These are phyloP conservation scores for Pyrgilauda ruficollis DNA, from an alignment of 2,113 vertebrate species.

Conservation along the genomic window DNA sequence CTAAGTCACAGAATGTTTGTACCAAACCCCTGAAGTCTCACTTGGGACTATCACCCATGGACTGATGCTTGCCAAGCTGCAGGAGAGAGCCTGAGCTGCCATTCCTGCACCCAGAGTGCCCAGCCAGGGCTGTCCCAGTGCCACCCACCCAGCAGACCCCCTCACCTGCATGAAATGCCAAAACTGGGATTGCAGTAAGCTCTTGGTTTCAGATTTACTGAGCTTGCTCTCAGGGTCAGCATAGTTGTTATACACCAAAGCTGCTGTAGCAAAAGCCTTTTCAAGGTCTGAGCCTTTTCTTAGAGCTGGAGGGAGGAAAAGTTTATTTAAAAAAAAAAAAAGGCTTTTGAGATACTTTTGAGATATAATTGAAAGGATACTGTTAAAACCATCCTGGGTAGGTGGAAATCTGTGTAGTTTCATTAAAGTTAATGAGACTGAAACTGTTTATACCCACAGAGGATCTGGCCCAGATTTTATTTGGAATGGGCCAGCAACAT, in stretches of 20 bases:
- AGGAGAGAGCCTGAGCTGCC: not conserved
- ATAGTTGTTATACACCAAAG: constrained; percentile 71
- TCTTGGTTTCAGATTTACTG: constrained; percentile 69
- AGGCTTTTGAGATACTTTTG: too few species aligned
- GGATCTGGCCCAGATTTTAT: constrained; percentile 21
- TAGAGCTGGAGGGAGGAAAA: constrained; percentile 50
- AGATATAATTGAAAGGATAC: not conserved
- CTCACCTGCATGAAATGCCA: constrained; percentile 75
- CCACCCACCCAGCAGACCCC: not conserved
- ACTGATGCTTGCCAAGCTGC: not conserved
- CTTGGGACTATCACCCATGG: not conserved
- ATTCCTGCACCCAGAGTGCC: not conserved
- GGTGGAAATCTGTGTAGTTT: not conserved
- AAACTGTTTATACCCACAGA: constrained; percentile 12
- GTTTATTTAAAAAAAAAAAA: not conserved
- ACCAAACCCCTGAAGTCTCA: not conserved
- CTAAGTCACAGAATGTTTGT: not conserved
- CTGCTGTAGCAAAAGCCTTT: constrained; percentile 70
- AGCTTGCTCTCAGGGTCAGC: constrained; percentile 71
- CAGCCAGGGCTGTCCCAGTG: accelerated
- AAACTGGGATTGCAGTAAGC: constrained; percentile 74
- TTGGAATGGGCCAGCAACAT: constrained; percentile 11
- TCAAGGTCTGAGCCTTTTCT: constrained; percentile 76
- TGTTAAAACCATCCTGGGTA: not conserved
- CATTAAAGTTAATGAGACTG: constrained; percentile 42